A percentile compares a stretch with the other conserved stretches of the same genome.
phyloP scores from a whole-genome alignment of 2,888 invertebrate species.

The Pammene fasciana region DNA sequence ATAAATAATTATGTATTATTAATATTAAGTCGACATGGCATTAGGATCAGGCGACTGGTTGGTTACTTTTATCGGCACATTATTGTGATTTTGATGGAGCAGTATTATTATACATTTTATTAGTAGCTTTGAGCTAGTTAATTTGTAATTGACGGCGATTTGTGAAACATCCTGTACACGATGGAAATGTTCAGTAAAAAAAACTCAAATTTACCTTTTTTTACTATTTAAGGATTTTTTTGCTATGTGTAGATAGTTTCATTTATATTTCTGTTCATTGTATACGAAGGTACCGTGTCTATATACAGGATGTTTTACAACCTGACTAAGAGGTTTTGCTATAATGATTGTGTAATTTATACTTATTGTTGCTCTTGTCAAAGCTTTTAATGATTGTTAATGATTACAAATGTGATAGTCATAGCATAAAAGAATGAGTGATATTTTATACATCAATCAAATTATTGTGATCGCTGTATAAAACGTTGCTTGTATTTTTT shows the following conservation, averaged over 20 bases:
- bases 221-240: background rate
- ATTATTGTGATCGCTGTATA: conserved; percentile 19
- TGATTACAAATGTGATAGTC: conserved; percentile 51
- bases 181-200: conserved; percentile 36
- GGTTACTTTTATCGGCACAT: conserved; percentile 39
- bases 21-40: conserved; percentile 20
- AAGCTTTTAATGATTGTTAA: conserved; percentile 78
- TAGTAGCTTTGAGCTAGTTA: conserved; percentile 45
- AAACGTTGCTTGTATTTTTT: conserved; percentile 38
- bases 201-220: conserved; percentile 39
- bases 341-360: conserved; percentile 46
- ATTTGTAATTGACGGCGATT: conserved; percentile 42
- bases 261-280: background rate
- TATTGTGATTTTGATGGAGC: conserved; percentile 57
- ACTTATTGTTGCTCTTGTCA: conserved; percentile 67
- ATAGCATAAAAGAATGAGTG: conserved; percentile 37
- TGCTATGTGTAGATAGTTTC: background rate
- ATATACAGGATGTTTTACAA: conserved; percentile 21
- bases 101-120: conserved; percentile 65
- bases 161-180: conserved; percentile 33
- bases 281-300: background rate
- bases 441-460: conserved; percentile 21
- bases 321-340: conserved; percentile 41
- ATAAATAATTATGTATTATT: background rate
- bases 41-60: conserved; percentile 40